Conservation (phyloP, 2,797 vertebrate species). For the Lacerta agilis region DNA sequence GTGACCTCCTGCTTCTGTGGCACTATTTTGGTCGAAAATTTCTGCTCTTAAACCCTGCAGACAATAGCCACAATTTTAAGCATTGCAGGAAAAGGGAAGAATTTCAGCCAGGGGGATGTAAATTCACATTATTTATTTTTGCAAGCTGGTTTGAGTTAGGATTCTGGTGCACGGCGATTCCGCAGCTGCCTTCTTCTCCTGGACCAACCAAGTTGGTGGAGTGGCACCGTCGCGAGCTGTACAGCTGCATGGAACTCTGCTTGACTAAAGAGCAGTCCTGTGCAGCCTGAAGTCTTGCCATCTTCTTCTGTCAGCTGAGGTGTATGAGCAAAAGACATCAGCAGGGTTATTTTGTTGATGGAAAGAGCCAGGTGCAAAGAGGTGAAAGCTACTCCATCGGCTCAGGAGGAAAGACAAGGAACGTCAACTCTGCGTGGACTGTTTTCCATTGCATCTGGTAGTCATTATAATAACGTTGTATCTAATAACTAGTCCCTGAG, state of each 20-base stretch:
- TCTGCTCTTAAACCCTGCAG: background rate
- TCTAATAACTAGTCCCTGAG: no score
- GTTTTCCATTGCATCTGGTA: no score
- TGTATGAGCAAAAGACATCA: background rate
- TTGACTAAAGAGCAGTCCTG: background rate
- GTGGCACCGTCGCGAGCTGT: background rate
- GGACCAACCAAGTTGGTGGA: background rate
- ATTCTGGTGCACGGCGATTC: background rate
- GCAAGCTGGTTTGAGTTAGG: background rate
- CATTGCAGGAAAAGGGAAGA: no score
- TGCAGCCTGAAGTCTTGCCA: background rate
- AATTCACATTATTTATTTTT: background rate
- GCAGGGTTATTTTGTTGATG: background rate
- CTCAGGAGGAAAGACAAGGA: background rate
- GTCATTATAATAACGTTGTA: no score
- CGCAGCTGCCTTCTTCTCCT: background rate
- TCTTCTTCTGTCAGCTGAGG: background rate
- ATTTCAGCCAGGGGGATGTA: background rate
- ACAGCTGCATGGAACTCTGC: background rate
- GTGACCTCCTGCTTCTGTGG: background rate
- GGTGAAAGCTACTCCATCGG: background rate
- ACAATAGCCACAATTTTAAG: no score
- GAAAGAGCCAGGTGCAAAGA: background rate
- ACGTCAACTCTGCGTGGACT: no score
- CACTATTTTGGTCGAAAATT: background rate